phyloP scores from a whole-genome alignment of 2,888 invertebrate genomes.

The Napeogenes sylphis region DNA sequence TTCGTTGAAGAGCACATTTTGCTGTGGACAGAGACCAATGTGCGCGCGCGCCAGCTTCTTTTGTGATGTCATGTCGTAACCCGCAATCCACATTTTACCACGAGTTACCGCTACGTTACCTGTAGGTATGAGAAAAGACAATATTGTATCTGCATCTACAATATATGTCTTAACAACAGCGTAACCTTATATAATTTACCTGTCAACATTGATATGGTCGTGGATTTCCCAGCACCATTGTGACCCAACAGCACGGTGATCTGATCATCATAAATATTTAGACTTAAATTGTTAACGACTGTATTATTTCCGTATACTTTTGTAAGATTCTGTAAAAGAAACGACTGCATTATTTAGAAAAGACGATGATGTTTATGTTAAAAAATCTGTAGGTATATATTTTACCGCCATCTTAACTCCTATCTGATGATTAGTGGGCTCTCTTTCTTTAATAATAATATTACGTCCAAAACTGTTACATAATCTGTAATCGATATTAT shows the following conservation, averaged over 20 bases:
- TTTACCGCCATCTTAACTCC: conserved; percentile 71
- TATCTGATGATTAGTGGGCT: conserved; percentile 61
- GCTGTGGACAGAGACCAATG: conserved; percentile 90
- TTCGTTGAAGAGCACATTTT: conserved; percentile 89
- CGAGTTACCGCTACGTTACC: conserved; percentile 82
- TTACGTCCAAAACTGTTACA: conserved; percentile 30
- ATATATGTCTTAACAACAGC: no score
- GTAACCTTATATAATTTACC: conserved; percentile 58
- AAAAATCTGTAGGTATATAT: conserved; percentile 20
- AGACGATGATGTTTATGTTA: not conserved
- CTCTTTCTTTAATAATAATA: conserved; percentile 61
- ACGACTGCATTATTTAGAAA: not conserved
- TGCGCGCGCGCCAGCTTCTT: conserved; percentile 81
- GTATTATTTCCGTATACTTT: conserved; percentile 79
- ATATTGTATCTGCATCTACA: no score
- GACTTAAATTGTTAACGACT: conserved; percentile 83
- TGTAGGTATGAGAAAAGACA: conserved; percentile 33
- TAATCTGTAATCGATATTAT: conserved; percentile 5
- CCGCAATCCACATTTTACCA: conserved; percentile 84
- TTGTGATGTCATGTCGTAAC: conserved; percentile 82
- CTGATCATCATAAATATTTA: conserved; percentile 92
- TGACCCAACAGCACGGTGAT: conserved; percentile 84
- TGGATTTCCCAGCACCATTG: conserved; percentile 96
- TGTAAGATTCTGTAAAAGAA: conserved; percentile 70
- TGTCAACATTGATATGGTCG: conserved; percentile 95